Conservation (phyloP, 30 jellyfish, hydroid and myxozoan genomes). For the Sanderia malayensis region DNA sequence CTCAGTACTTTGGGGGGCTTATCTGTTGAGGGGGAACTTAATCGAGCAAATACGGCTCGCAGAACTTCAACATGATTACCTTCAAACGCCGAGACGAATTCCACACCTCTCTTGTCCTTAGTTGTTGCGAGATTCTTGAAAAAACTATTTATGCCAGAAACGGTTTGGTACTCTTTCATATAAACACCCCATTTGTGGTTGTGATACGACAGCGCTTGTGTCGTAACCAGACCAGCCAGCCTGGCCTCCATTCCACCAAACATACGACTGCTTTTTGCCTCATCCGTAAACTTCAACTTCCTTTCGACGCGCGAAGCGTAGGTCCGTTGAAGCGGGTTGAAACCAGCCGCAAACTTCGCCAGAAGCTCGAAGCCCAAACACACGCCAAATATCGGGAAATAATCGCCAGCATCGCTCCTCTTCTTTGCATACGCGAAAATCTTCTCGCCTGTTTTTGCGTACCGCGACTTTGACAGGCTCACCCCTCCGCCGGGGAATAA, state of each 20-base stretch:
- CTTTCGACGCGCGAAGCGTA: constrained; percentile 23
- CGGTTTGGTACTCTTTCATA: constrained; percentile 19
- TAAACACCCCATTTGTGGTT: constrained; percentile 57
- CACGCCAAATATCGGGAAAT: constrained; percentile 39
- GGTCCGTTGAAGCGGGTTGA: constrained; percentile 25
- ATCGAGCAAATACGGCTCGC: too few species aligned
- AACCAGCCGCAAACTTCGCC: constrained; percentile 9
- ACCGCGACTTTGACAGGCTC: constrained; percentile 22
- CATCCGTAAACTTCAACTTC: constrained; percentile 5
- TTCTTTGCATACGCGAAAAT: constrained; percentile 29
- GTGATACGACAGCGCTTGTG: constrained; percentile 22
- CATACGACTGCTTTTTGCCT: constrained; percentile 8
- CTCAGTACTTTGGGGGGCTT: too few species aligned
- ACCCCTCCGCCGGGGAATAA: constrained; percentile 48
- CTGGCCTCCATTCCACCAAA: constrained; percentile 2
- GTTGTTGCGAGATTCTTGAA: constrained; percentile 48
- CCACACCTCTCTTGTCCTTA: constrained; percentile 58
- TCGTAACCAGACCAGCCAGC: constrained; percentile 15
- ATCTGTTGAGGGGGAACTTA: too few species aligned
- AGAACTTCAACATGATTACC: too few species aligned
- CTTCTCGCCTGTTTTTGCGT: constrained; percentile 41
- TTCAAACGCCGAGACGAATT: constrained; percentile 68
- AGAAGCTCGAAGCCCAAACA: constrained; percentile 53
- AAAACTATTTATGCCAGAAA: constrained; percentile 15
- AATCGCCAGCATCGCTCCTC: constrained; percentile 19